Conservation (phyloP, 2,113 vertebrate species). For the Rhadina sibilatrix region DNA sequence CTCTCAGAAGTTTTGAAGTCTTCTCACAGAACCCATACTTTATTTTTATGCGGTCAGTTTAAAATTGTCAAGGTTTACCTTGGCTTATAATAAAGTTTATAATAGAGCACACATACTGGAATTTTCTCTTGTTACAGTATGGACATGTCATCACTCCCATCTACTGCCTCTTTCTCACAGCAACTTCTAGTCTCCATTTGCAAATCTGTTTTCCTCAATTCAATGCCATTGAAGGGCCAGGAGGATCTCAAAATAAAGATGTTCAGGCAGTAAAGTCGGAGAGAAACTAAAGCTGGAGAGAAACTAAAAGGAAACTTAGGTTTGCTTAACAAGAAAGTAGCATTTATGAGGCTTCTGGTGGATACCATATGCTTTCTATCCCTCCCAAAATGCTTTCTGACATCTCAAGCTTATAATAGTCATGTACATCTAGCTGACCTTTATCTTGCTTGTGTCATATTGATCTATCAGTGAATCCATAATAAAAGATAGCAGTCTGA, state of each 20-base stretch:
- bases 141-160: constrained; percentile 28
- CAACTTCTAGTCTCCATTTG: constrained; percentile 57
- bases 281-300: neutral
- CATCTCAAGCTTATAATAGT: constrained; percentile 67
- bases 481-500: constrained; percentile 70
- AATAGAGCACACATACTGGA: neutral
- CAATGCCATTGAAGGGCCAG: constrained; percentile 37
- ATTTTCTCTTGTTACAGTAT: constrained; percentile 53
- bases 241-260: constrained; percentile 70
- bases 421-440: constrained; percentile 70
- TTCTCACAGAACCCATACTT: neutral
- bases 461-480: constrained; percentile 77
- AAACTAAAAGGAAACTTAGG: constrained; percentile 48
- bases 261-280: neutral
- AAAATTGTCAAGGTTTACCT: neutral
- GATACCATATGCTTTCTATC: constrained; percentile 9
- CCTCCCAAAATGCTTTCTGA: constrained; percentile 54
- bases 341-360: constrained; percentile 45
- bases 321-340: constrained; percentile 57
- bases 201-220: constrained; percentile 50
- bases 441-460: constrained; percentile 76
- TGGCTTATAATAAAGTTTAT: constrained; percentile 44
- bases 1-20: constrained; percentile 6
- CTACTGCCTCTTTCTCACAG: constrained; percentile 37
- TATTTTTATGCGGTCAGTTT: neutral